Base-by-base conservation (phyloP, 2,113 vertebrate genomes). In the Triplophysa rosa region DNA sequence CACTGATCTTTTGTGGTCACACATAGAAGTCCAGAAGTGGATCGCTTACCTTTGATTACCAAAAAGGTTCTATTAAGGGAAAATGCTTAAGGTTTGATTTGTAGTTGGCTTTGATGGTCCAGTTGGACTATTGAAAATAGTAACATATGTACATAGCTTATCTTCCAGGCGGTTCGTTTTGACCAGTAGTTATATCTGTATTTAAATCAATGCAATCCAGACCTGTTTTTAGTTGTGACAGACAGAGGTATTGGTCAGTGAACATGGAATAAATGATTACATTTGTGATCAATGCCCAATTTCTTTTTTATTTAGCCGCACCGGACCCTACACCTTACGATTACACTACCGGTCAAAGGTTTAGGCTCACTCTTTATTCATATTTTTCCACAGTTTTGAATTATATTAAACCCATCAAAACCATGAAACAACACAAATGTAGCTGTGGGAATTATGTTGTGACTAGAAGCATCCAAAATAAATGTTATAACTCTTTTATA, bases 201-300 rank as follows among this genome's bases (percentile, higher is more conserved):
- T 54, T 54, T 33, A 69, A 69, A 68, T 9, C 17, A 49, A 49
- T 49, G 14, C 14, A 3, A 49, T 52, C 42, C 42, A 2, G 45
- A 68, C 14, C 8, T 3, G 42, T 4, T 68, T 45, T 42, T 5
- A 23, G 45, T 52, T 40, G 54, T 21, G 49, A 3, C n/a, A 33
- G 24, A 56, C 17, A 10, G 9, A 1, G 8, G 17, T 17, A 21
- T n/a, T 56, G 47, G 33, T 8, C 23, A 49, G 12, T 72, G 17
- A 12, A 23, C 58, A 59, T 72, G 54, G 9, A 73, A 61, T 73
- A 73, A 73, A 73, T 73, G 14, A 16, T 61, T 40, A 21, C 10
- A 26, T 23, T n/a, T 67, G 24, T 21, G 17, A 21, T 42, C 11
- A 42, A 63, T 68, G 63, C 61, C 23, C 23, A 42, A 40, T 3